Conservation (phyloP, 2,113 vertebrate species). For the Turdus rufiventris region DNA sequence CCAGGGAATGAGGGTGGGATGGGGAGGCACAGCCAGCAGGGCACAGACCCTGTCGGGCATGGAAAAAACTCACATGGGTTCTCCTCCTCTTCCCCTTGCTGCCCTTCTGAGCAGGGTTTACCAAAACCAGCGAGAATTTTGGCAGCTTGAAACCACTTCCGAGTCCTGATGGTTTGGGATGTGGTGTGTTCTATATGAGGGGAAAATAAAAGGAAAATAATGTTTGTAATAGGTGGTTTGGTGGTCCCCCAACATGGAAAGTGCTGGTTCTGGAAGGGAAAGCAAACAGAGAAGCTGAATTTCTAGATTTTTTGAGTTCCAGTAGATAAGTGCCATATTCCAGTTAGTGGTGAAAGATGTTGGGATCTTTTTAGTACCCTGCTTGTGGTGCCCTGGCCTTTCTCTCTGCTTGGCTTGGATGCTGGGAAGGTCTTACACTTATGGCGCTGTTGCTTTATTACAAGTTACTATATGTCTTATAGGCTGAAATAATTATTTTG, state of each 20-base stretch:
- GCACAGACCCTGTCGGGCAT: rapidly evolving
- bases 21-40: neutral
- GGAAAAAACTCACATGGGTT: neutral
- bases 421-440: neutral
- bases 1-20: neutral
- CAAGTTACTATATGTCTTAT: neutral
- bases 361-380: neutral
- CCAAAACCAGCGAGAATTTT: neutral
- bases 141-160: neutral
- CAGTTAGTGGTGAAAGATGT: neutral
- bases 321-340: neutral
- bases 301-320: neutral
- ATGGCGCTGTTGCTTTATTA: neutral
- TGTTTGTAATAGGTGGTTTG: neutral
- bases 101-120: neutral
- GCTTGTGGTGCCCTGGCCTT: neutral
- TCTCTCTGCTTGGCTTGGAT: neutral
- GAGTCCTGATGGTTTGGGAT: neutral
- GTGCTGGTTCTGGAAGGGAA: neutral
- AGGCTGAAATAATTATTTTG: neutral
- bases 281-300: neutral
- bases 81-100: neutral
- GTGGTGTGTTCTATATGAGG: neutral
- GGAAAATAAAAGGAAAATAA: neutral
- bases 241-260: rapidly evolving